Evolutionary conservation across 2,113 vertebrate species (phyloP).

Genomic region (Tapirus terrestris): DNA sequence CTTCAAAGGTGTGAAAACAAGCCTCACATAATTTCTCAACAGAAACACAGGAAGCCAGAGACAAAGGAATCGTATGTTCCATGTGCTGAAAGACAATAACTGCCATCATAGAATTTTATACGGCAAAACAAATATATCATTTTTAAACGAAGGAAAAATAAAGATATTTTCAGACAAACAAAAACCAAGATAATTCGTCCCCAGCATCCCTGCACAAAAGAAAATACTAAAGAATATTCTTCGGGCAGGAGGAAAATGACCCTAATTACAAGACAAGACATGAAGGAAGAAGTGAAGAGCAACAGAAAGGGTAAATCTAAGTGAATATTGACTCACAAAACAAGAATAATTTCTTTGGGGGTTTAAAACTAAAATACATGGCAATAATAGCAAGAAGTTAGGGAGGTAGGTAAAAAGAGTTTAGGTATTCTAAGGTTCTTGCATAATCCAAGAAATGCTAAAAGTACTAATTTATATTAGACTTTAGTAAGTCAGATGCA

Average conservation of each 20-base stretch:
- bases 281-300: not conserved
- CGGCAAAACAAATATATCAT: not conserved
- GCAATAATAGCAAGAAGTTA: not conserved
- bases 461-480: not conserved
- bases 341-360: not conserved
- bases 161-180: constrained; percentile 8
- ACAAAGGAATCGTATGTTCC: not conserved
- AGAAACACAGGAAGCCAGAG: not conserved
- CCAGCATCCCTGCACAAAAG: not conserved
- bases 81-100: not conserved
- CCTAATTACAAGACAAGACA: not conserved
- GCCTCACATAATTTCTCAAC: not conserved
- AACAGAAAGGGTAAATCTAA: not conserved
- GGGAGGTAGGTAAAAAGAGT: not conserved
- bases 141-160: not conserved
- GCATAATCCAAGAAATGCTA: not conserved
- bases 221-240: not conserved
- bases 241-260: not conserved
- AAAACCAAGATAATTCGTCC: not conserved
- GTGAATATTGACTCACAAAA: not conserved
- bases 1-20: constrained; percentile 40
- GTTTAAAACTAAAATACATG: not conserved
- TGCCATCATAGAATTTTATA: not conserved
- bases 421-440: not conserved
- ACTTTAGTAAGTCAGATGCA: not conserved